These are phyloP conservation scores for Lagorchestes hirsutus DNA, from an alignment of 2,797 vertebrate species.

Conservation along the genomic window DNA sequence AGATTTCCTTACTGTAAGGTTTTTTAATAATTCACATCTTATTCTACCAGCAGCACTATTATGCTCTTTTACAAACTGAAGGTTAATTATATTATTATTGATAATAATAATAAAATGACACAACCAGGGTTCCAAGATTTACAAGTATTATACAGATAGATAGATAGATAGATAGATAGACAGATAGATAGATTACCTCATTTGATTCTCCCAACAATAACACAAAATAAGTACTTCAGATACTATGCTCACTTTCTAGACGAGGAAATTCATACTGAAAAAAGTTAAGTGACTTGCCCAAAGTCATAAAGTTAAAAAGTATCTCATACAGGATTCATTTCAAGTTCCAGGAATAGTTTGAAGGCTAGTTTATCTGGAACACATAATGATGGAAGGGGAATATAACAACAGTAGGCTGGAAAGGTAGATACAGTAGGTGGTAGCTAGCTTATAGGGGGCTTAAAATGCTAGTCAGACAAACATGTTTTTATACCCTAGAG, in stretches of 20 bases:
- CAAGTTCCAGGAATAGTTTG: background rate
- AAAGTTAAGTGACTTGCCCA: background rate
- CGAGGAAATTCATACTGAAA: background rate
- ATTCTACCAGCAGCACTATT: background rate
- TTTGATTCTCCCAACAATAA: background rate
- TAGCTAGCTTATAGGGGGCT: background rate
- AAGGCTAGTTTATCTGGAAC: background rate
- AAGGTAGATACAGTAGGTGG: background rate
- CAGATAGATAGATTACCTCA: background rate
- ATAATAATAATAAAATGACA: background rate
- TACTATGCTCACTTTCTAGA: background rate
- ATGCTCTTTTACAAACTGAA: background rate
- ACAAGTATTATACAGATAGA: background rate
- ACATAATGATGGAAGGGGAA: background rate
- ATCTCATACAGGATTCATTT: background rate
- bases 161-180: too few species aligned
- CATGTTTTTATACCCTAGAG: background rate
- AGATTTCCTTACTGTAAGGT: background rate
- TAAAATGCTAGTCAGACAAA: background rate
- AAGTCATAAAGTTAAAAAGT: background rate
- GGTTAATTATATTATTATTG: background rate
- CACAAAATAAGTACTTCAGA: background rate
- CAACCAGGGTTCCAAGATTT: background rate
- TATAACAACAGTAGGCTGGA: background rate
- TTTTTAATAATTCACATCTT: background rate